phyloP scores from a whole-genome alignment of 2,113 vertebrate genomes.

The Brachionichthys hirsutus region DNA sequence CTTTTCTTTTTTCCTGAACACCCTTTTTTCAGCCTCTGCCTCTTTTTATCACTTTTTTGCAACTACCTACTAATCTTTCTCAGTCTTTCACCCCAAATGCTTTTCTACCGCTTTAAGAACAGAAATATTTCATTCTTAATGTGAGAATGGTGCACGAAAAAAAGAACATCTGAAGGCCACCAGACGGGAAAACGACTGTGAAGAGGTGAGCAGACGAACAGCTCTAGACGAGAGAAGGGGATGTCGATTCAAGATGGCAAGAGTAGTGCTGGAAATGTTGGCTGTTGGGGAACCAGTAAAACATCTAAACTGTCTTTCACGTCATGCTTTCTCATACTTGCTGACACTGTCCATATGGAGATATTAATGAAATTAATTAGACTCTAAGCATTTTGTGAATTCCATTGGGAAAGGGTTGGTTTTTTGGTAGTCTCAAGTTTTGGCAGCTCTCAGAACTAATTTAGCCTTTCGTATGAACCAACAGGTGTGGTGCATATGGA shows the following conservation, averaged over 20 bases:
- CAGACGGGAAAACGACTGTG: background rate
- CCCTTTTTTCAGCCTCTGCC: constrained; percentile 4
- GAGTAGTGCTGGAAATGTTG: too few species aligned
- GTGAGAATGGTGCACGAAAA: constrained; percentile 6
- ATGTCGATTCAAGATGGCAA: too few species aligned
- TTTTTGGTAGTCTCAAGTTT: constrained; percentile 22
- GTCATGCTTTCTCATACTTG: background rate
- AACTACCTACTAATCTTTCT: constrained; percentile 12
- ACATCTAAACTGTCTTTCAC: too few species aligned
- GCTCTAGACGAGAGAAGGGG: too few species aligned
- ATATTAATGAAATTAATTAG: constrained; percentile 26
- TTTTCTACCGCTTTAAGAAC: constrained; percentile 19
- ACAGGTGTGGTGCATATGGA: constrained; percentile 10
- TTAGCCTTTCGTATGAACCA: constrained; percentile 12
- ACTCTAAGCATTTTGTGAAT: background rate
- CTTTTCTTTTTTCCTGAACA: background rate
- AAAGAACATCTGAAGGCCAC: constrained; percentile 10
- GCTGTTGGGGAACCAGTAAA: too few species aligned
- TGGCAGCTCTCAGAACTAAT: constrained; percentile 29
- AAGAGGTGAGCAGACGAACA: too few species aligned
- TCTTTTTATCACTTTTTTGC: constrained; percentile 27
- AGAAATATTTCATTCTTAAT: constrained; percentile 22
- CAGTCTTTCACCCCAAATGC: constrained; percentile 10
- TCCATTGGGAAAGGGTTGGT: constrained; percentile 9
- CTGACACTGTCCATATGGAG: constrained; percentile 7